Conservation (phyloP, 2,113 vertebrate species). For the Telmatochromis brichardi region DNA sequence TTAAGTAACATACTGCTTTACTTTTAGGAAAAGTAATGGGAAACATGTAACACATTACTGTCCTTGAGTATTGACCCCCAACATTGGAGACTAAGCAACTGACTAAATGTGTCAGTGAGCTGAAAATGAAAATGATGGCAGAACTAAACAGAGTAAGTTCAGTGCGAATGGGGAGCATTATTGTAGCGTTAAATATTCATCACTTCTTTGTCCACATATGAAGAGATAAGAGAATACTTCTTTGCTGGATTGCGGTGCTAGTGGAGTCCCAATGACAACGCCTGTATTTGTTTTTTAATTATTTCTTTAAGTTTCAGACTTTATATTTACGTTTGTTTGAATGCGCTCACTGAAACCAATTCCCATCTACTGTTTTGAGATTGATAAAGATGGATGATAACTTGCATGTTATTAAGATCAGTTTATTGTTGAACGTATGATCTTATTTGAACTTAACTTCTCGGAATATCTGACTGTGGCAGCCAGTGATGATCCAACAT, state of each 20-base stretch:
- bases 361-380: not conserved
- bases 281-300: not conserved
- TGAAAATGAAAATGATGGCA: not conserved
- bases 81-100: not conserved
- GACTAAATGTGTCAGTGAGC: not conserved
- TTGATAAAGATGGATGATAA: not conserved
- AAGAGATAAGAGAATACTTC: not conserved
- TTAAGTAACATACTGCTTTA: not conserved
- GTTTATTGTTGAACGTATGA: not conserved
- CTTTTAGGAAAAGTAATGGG: not conserved
- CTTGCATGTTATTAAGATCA: not conserved
- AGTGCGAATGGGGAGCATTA: rapidly evolving
- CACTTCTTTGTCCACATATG: not conserved
- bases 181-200: not conserved
- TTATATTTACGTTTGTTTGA: not conserved
- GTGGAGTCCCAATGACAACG: rapidly evolving
- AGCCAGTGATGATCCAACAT: too few species aligned
- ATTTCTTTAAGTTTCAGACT: not conserved
- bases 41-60: not conserved
- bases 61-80: rapidly evolving
- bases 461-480: not conserved
- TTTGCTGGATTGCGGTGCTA: not conserved
- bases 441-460: not conserved
- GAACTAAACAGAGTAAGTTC: rapidly evolving
- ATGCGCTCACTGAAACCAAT: not conserved